phyloP scores from a whole-genome alignment of 2,888 invertebrate genomes.

The Callimorpha dominula region DNA sequence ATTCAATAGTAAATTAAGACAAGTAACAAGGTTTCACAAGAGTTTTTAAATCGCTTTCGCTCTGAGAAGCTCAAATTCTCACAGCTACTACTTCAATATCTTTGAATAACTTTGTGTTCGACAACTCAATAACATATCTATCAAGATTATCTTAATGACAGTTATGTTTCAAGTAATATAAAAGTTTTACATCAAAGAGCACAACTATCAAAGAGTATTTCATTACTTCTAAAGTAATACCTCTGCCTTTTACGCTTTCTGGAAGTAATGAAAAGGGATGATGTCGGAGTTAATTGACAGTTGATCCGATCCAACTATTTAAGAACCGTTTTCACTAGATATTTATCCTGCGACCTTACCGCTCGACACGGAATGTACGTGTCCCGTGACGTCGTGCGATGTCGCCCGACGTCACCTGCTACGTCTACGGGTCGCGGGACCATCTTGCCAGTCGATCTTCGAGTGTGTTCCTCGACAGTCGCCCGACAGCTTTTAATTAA shows the following conservation, averaged over 20 bases:
- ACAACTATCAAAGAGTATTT: constrained; percentile 26
- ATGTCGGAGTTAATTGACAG: constrained; percentile 39
- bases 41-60: not conserved
- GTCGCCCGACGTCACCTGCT: not conserved
- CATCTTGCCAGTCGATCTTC: too few relatives aligned
- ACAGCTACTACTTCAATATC: not conserved
- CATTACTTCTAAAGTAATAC: constrained; percentile 11
- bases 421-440: not conserved
- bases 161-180: constrained; percentile 1
- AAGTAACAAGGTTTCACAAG: not conserved
- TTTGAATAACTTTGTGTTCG: not conserved
- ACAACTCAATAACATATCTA: not conserved
- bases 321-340: not conserved
- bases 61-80: not conserved
- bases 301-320: constrained; percentile 12
- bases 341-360: not conserved
- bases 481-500: not conserved
- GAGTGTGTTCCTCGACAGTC: not conserved
- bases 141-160: not conserved
- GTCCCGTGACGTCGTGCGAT: too few relatives aligned
- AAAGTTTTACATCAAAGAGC: constrained; percentile 2
- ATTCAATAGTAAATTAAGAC: not conserved
- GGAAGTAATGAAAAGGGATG: constrained; percentile 36
- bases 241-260: constrained; percentile 24
- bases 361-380: not conserved